phyloP scores from a whole-genome alignment of 2,888 invertebrate genomes.

The Spatulosminthurus flaviceps region DNA sequence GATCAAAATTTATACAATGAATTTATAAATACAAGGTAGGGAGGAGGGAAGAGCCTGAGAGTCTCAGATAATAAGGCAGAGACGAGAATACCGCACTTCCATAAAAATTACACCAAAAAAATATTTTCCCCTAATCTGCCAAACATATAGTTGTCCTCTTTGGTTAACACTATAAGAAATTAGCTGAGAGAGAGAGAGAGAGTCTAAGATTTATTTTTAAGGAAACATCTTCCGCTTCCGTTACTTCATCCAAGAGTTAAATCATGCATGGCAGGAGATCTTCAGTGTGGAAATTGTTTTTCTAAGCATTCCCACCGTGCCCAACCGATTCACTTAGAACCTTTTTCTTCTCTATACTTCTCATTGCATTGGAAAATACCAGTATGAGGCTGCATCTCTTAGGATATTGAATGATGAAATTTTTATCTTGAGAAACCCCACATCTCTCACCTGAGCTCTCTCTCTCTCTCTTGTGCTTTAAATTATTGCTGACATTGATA shows the following conservation, averaged over 20 bases:
- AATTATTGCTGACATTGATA: neutral
- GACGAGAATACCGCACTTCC: no score
- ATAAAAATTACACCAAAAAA: no score
- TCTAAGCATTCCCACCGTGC: constrained; percentile 25
- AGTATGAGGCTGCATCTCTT: neutral
- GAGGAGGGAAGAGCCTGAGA: neutral
- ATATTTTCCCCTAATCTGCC: no score
- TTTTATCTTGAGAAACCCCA: neutral
- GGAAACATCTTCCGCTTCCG: constrained; percentile 63
- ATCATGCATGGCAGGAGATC: constrained; percentile 60
- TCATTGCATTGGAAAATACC: neutral
- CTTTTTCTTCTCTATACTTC: neutral
- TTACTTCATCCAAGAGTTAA: constrained; percentile 60
- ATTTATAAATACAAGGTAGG: neutral
- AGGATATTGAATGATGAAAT: neutral
- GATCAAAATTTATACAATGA: neutral
- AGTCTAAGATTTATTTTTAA: neutral
- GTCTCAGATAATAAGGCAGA: no score
- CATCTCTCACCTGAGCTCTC: constrained; percentile 18
- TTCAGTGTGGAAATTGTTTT: constrained; percentile 23
- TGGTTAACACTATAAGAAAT: no score
- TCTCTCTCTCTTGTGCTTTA: no score
- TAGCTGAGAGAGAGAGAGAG: neutral
- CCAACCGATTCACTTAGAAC: constrained; percentile 27
- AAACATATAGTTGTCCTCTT: constrained; percentile 1